phyloP scores from a whole-genome alignment of 2,888 invertebrate genomes.

The Campoplex capitator region DNA sequence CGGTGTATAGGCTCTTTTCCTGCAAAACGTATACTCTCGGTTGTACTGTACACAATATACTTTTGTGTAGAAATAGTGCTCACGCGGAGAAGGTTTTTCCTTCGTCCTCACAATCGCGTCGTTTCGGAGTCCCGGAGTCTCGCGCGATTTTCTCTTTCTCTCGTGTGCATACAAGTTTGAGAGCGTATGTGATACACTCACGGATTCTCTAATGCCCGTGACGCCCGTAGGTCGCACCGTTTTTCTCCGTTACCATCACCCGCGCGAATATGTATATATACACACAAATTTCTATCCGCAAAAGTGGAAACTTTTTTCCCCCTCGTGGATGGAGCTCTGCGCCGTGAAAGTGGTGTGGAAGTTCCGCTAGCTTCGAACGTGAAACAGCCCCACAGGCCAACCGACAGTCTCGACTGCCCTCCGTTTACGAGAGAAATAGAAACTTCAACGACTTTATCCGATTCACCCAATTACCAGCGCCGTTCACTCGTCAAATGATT shows the following conservation, averaged over 20 bases:
- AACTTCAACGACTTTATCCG: slow-evolving; percentile 55
- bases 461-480: slow-evolving; percentile 61
- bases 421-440: slow-evolving; percentile 46
- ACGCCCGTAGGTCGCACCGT: slow-evolving; percentile 61
- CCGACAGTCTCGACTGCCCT: slow-evolving; percentile 20
- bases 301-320: slow-evolving; percentile 60
- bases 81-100: slow-evolving; percentile 39
- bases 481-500: slow-evolving; percentile 56
- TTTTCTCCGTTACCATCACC: slow-evolving; percentile 50
- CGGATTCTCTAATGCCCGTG: slow-evolving; percentile 56
- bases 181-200: slow-evolving; percentile 51
- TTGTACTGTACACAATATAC: slow-evolving; percentile 4
- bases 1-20: slow-evolving; percentile 39
- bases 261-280: neutral
- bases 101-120: slow-evolving; percentile 39
- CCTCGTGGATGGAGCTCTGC: slow-evolving; percentile 11
- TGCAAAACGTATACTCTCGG: slow-evolving; percentile 7
- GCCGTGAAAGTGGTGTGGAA: slow-evolving; percentile 34
- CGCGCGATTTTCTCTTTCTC: slow-evolving; percentile 50
- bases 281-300: slow-evolving; percentile 34
- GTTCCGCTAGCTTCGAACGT: slow-evolving; percentile 47
- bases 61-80: slow-evolving; percentile 43
- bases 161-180: slow-evolving; percentile 49
- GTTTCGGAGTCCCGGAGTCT: slow-evolving; percentile 52
- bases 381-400: slow-evolving; percentile 38